Percentiles rank a stretch among this genome's conserved stretches.
These are phyloP conservation scores for Trissoscelio sp. DNA, from an alignment of 2,888 invertebrate genomes.

Conservation along the genomic window DNA sequence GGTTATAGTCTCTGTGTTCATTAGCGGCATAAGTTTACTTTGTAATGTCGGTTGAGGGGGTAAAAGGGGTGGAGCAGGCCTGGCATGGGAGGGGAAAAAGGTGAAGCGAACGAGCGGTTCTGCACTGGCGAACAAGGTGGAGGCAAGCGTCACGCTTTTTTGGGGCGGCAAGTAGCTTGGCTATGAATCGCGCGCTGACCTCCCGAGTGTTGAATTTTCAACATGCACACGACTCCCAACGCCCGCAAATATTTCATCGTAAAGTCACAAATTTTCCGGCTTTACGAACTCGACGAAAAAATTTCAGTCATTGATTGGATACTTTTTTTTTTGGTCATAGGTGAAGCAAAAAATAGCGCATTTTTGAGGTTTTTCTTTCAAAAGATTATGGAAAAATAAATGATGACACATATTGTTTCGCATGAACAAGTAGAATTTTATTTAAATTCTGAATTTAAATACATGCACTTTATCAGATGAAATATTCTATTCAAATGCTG, in stretches of 20 bases:
- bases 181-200: slow-evolving; percentile 57
- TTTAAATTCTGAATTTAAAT: not conserved
- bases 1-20: slow-evolving; percentile 78
- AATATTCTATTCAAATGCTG: not conserved
- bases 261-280: slow-evolving; percentile 21
- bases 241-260: slow-evolving; percentile 40
- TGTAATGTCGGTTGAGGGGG: slow-evolving; percentile 67
- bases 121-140: slow-evolving; percentile 3
- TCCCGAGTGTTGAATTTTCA: slow-evolving; percentile 56
- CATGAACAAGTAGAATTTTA: not conserved
- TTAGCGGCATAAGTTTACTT: slow-evolving; percentile 80
- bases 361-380: too few species aligned
- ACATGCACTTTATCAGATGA: not conserved
- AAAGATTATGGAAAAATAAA: too few species aligned
- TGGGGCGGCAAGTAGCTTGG: slow-evolving; percentile 51
- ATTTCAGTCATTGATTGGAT: too few species aligned
- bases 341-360: too few species aligned
- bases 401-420: not conserved
- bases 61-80: slow-evolving; percentile 5
- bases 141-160: slow-evolving; percentile 34
- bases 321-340: too few species aligned
- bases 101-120: slow-evolving; percentile 29
- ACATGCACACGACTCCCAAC: slow-evolving; percentile 24
- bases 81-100: slow-evolving; percentile 20
- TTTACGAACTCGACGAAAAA: not conserved